These are phyloP conservation scores for Oncorhynchus keta DNA, from an alignment of 2,113 vertebrate species.

Conservation along the genomic window DNA sequence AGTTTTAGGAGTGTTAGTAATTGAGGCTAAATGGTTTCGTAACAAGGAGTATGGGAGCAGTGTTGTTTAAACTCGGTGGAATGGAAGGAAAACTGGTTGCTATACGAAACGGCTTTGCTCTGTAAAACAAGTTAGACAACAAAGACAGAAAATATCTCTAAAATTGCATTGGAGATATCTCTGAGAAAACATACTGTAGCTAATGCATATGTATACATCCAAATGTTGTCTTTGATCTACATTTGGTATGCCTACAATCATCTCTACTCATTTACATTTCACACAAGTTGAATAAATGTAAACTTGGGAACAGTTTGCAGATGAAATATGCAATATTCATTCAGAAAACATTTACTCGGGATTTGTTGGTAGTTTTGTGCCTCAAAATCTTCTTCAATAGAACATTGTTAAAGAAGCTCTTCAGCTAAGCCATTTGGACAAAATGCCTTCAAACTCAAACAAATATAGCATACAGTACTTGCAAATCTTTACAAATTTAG, in stretches of 20 bases:
- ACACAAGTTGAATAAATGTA: not conserved
- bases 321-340: not conserved
- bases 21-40: too few species aligned
- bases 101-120: not conserved
- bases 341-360: slow-evolving; percentile 3
- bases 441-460: not conserved
- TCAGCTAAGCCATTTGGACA: not conserved
- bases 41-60: not conserved
- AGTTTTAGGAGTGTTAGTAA: not conserved
- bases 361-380: not conserved
- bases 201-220: slow-evolving; percentile 8
- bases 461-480: too few species aligned
- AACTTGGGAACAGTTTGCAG: not conserved
- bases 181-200: not conserved
- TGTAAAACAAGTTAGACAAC: not conserved
- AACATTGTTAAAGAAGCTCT: not conserved
- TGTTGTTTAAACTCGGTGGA: not conserved
- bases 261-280: slow-evolving; percentile 33
- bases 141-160: not conserved
- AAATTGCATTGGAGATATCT: too few species aligned
- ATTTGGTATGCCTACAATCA: slow-evolving; percentile 21
- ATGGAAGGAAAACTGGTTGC: not conserved
- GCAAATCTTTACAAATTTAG: too few species aligned
- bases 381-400: not conserved
- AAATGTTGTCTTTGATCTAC: slow-evolving; percentile 12